Evolutionary conservation across 2,888 invertebrate species (phyloP), one percentile per base, ranked within the genome.

Genomic region (Apoda limacodes): DNA sequence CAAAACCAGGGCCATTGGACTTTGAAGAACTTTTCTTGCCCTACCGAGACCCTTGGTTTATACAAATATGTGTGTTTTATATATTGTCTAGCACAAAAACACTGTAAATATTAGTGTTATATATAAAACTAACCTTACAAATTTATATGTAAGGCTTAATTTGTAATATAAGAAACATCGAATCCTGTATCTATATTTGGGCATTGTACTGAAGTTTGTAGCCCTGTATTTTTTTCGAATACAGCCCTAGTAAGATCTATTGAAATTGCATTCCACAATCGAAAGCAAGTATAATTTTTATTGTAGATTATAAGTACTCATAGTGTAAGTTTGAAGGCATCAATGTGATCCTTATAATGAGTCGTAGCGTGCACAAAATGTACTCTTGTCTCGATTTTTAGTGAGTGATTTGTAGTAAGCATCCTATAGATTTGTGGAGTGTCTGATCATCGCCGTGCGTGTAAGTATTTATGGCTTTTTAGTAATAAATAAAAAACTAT

Each of bases 101-200:
- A 65, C 25, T 80, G 78, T 78, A 78, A 48, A 80, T 80, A 78
- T 66, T 76, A 78, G 76, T 62, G 60, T 70, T 67, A 75, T 59
- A 54, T 78, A 75, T 78, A 76, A 66, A 76, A n/a, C n/a, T 69
- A 72, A 64, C 52, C 57, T 55, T 61, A 57, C 48, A 57, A n/a
- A n/a, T 7, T 7, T 17, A 17, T 17, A 17, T 17, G 17, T 17
- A 5, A 17, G 7, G 7, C 17, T 17, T 6, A 17, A 17, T 17
- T 5, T 72, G 68, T 75, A 69, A 65, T 60, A 68, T 67, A 67
- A 17, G n/a, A 44, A 63, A 71, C 75, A 74, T 76, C 72, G 76
- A 76, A 76, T 66, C 61, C 58, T 61, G 60, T 50, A 55, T 63
- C 60, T 60, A 54, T 60, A 55, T 52, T 55, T 44, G 75, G 75